Base-by-base conservation (phyloP, 2,797 vertebrate genomes). In the Rhinophrynus dorsalis region DNA sequence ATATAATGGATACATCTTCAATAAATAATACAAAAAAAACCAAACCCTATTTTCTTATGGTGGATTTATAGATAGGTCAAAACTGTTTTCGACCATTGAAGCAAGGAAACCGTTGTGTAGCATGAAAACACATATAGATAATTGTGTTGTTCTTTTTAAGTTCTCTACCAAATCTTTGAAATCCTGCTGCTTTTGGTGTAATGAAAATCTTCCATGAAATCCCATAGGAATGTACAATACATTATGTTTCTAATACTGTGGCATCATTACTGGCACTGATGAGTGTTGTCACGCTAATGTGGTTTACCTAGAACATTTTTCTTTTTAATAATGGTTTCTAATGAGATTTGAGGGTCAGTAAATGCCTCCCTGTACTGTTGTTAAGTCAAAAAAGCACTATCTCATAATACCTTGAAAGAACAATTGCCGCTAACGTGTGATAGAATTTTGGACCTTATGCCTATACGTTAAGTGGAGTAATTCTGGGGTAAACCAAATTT, bases 321-420 rank as follows among this genome's bases (percentile, higher is more conserved):
- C 13, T 5, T 32, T 33, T 54, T 32, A 32, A 54, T 12, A 12
- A 18, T 17, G n/a, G n/a, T 32, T 54, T 54, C 8, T 33, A 32
- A 18, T 17, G 2, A 32, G 11, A 18, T 33, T 54, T 23, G 44
- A 68, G 40, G 64, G 26, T 52, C 4, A 11, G 13, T 33, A 32
- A 42, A 68, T 61, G 37, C 42, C 67, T 60, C 56, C 35, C 30
- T 60, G 26, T 23, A 23, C 20, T n/a, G n/a, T n/a, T n/a, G n/a
- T n/a, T n/a, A n/a, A n/a, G n/a, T n/a, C n/a, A n/a, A n/a, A n/a
- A n/a, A n/a, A n/a, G n/a, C n/a, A n/a, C n/a, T n/a, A n/a, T n/a
- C n/a, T n/a, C n/a, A n/a, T n/a, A n/a, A n/a, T n/a, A n/a, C n/a
- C n/a, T n/a, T n/a, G n/a, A n/a, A n/a, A n/a, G n/a, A n/a, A n/a